Percentiles rank a stretch among this genome's conserved stretches.
phyloP scores from a whole-genome alignment of 1,140 invertebrate species.

The Muscidifurax raptorellus region DNA sequence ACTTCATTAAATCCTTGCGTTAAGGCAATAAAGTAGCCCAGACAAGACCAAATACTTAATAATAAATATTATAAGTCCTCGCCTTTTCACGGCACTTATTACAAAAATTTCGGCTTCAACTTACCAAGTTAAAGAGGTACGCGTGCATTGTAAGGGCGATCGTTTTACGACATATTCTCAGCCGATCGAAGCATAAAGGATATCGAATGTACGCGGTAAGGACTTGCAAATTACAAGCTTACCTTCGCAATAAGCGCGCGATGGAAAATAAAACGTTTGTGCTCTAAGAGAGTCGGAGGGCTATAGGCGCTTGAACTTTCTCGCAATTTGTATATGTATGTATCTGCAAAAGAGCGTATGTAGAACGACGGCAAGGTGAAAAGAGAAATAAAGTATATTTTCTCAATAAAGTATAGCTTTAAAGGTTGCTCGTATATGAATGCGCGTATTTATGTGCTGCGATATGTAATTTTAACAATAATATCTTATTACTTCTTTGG shows the following conservation, averaged over 20 bases:
- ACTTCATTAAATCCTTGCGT: neutral
- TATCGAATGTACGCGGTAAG: conserved; percentile 20
- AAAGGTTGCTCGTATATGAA: no score
- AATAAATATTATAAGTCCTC: conserved; percentile 43
- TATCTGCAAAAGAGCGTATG: no score
- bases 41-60: conserved; percentile 29
- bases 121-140: conserved; percentile 29
- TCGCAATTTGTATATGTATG: neutral
- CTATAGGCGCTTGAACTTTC: neutral
- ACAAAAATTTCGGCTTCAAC: conserved; percentile 44
- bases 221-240: conserved; percentile 46
- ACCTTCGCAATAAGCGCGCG: conserved; percentile 6
- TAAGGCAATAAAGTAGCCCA: conserved; percentile 30
- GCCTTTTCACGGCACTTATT: neutral
- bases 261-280: conserved; percentile 15
- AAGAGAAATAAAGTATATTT: no score
- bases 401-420: no score
- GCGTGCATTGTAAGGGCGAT: neutral
- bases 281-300: conserved; percentile 5
- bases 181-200: conserved; percentile 9
- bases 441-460: no score
- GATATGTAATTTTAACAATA: neutral
- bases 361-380: no score
- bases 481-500: neutral
- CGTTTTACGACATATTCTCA: conserved; percentile 37